Conservation (phyloP, 2,797 vertebrate species). For the Xenops minutus region DNA sequence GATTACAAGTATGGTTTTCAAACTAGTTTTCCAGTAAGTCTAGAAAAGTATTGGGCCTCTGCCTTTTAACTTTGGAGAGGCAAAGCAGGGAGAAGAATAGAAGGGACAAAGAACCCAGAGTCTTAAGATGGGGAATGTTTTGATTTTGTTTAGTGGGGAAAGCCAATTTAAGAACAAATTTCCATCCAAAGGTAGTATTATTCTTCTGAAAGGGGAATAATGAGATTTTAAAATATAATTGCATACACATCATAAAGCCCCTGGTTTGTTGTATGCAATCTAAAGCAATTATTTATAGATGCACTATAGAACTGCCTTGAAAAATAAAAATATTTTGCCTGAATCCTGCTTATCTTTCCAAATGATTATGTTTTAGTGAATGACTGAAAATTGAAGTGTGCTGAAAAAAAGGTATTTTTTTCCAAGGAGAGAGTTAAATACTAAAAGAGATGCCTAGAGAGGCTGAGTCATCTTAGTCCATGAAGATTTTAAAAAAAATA, state of each 20-base stretch:
- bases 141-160: not conserved
- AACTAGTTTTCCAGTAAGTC: not conserved
- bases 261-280: not conserved
- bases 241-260: not conserved
- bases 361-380: not conserved
- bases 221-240: not conserved
- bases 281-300: not conserved
- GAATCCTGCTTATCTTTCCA: not conserved
- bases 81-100: not conserved
- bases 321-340: not conserved
- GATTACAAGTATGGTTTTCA: not conserved
- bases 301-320: not conserved
- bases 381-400: not conserved
- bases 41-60: rapidly evolving
- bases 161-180: not conserved
- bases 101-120: not conserved
- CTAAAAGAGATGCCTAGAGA: not conserved
- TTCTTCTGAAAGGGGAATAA: not conserved
- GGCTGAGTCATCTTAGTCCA: not conserved
- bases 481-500: not conserved
- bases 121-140: not conserved
- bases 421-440: not conserved
- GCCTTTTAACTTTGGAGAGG: not conserved
- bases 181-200: not conserved
- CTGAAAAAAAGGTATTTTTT: not conserved